Evolutionary conservation across 2,113 vertebrate species (phyloP), one percentile per base, ranked within the genome.

Genomic region (Tor tambroides): DNA sequence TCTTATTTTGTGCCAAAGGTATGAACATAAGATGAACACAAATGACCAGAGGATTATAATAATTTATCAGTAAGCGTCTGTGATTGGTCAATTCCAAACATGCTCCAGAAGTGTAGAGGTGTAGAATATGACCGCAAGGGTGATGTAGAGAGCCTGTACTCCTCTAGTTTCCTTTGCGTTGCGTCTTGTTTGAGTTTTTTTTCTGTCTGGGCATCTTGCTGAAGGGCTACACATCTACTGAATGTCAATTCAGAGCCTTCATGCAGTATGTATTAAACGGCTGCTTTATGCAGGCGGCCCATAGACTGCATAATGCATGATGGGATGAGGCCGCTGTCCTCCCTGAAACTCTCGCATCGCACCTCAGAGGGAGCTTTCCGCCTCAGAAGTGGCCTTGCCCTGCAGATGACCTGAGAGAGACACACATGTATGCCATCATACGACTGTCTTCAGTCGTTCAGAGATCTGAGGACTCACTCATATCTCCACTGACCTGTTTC

Each of bases 261-360:
- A 81, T 83, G 63, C 43, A 67, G 63, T 35, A 83, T 83, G 63
- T 43, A 83, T 83, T 83, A 69, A 83, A 83, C 41, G 1, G 6
- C 17, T 49, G 80, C 35, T 12, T 43, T 12, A 69, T 69, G 41
- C 12, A 51, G 35, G 61, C 7, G 51, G 63, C 56, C 65, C 51
- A 43, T 51, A 30, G 61, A 51, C 30, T 84, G 67, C 82, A 85
- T 89, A 75, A 69, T n/a, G 56, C 65, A 61, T 85, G 80, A 80
- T n/a, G 63, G n/a, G 14, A 79, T 46, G 43, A 28, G 38, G 28
- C 21, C 9, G 32, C 30, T 8, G 51, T 28, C 26, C 19, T 85
- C 71, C 26, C 43, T 21, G 38, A 65, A 85, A 15, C 67, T 23
- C 71, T 28, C 32, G 28, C 23, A 84, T 80, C 75, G 72, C 23